These are phyloP conservation scores for Operophtera brumata DNA, from an alignment of 2,888 invertebrate genomes.

Conservation along the genomic window DNA sequence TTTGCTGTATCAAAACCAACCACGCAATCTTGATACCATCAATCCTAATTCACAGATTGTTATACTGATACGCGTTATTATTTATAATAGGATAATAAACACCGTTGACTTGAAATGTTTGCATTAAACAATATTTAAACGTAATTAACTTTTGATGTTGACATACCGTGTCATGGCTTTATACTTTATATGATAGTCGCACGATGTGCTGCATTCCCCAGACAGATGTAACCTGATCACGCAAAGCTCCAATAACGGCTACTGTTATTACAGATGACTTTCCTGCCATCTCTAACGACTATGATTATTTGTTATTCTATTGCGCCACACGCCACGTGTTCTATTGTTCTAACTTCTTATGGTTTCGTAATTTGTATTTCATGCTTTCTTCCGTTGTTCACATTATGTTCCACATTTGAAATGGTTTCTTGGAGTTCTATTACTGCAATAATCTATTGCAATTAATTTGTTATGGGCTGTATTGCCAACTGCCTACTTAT, in stretches of 20 bases:
- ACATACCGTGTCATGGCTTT: constrained; percentile 46
- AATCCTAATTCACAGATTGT: constrained; percentile 27
- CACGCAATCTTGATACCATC: constrained; percentile 28
- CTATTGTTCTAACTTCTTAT: constrained; percentile 54
- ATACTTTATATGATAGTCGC: constrained; percentile 36
- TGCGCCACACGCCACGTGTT: constrained; percentile 51
- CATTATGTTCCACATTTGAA: constrained; percentile 27
- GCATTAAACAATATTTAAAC: constrained; percentile 32
- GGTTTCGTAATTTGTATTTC: constrained; percentile 41
- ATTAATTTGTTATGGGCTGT: constrained; percentile 34
- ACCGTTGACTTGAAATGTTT: constrained; percentile 26
- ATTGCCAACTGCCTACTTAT: constrained; percentile 8
- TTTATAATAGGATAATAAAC: constrained; percentile 25
- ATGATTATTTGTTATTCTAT: constrained; percentile 50
- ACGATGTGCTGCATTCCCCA: constrained; percentile 43
- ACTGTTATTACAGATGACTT: constrained; percentile 59
- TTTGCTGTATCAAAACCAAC: constrained; percentile 22
- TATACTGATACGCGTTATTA: constrained; percentile 16
- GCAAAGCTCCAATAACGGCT: constrained; percentile 55
- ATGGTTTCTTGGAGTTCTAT: constrained; percentile 11
- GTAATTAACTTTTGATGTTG: constrained; percentile 46
- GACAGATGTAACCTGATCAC: constrained; percentile 48
- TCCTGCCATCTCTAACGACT: constrained; percentile 37
- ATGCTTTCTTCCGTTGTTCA: constrained; percentile 39
- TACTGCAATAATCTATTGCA: constrained; percentile 33